phyloP scores from a whole-genome alignment of 2,113 vertebrate species.

The Canis aureus region DNA sequence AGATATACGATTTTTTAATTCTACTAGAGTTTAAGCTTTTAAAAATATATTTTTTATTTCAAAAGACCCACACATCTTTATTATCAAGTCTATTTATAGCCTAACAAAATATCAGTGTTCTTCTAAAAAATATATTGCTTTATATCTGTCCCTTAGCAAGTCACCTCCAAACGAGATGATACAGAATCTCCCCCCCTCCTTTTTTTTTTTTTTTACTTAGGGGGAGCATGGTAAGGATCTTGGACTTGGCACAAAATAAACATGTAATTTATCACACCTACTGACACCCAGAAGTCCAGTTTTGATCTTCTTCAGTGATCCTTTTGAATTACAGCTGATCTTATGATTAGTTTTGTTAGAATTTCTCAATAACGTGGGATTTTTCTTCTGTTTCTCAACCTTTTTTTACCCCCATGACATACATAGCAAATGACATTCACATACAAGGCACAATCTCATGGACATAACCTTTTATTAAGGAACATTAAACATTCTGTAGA shows the following conservation, averaged over 20 bases:
- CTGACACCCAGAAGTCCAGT: not conserved
- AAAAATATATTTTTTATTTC: not conserved
- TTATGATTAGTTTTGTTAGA: not conserved
- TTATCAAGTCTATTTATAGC: not conserved
- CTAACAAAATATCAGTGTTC: not conserved
- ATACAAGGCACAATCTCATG: not conserved
- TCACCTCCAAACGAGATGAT: not conserved
- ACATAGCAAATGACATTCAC: not conserved
- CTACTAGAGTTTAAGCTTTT: not conserved
- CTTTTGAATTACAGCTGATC: not conserved
- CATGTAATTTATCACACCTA: not conserved
- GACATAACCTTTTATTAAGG: not conserved
- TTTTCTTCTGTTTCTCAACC: conserved; percentile 15
- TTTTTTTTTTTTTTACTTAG: not conserved
- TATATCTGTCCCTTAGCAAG: not conserved
- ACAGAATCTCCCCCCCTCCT: not conserved
- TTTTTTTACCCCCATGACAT: not conserved
- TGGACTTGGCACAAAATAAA: conserved; percentile 18
- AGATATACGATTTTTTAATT: conserved; percentile 23
- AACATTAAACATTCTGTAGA: not conserved
- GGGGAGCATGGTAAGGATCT: not conserved
- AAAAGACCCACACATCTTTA: not conserved
- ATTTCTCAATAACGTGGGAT: not conserved
- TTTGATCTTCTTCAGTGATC: not conserved
- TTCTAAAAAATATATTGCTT: conserved; percentile 4